Evolutionary conservation across 2,113 vertebrate species (phyloP), one percentile per base, ranked within the genome.

Genomic region (Trichomycterus rosablanca): DNA sequence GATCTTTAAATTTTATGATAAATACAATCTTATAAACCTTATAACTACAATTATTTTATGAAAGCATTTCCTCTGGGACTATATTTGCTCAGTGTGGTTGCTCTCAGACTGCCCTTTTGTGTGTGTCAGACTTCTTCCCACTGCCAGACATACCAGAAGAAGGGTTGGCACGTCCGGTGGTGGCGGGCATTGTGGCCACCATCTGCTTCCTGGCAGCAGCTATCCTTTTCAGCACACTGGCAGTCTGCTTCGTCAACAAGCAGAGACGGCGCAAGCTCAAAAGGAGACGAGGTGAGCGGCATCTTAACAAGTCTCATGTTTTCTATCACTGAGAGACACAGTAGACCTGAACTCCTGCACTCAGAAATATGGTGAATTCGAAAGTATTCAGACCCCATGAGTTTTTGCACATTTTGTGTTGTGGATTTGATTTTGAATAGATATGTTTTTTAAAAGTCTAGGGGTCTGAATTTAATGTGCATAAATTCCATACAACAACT

Each of bases 191-290:
- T 1, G 94, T 98, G 67, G 96, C 96, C 65, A 98, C 96, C 78
- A 97, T 98, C 80, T 98, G 96, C 81, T 98, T 98, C 84, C 81
- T 98, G 80, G 93, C 95, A 18, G 94, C 96, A 2, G 96, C 94
- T 19, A 85, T 98, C 76, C 88, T 98, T 67, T 98, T 98, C 81
- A 98, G 96, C 77, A 98, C 95, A 0, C 88, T 98, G 76, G 94
- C 96, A 0, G 94, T 91, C 80, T 98, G 92, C 84, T 96, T 97
- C n/a, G 95, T 98, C 83, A 98, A 97, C 85, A 94, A 94, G 84
- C 95, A 98, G 84, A 89, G 95, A 70, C 87, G 93, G 49, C 89
- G 92, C 74, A 98, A 97, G 71, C 89, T 95, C 59, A 97, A 94
- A 81, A 91, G 90, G 78, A 95, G 94, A 84, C 89, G 90, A 92